Evolutionary conservation across 2,888 invertebrate species (phyloP).

Genomic region (Rosalia funebris): DNA sequence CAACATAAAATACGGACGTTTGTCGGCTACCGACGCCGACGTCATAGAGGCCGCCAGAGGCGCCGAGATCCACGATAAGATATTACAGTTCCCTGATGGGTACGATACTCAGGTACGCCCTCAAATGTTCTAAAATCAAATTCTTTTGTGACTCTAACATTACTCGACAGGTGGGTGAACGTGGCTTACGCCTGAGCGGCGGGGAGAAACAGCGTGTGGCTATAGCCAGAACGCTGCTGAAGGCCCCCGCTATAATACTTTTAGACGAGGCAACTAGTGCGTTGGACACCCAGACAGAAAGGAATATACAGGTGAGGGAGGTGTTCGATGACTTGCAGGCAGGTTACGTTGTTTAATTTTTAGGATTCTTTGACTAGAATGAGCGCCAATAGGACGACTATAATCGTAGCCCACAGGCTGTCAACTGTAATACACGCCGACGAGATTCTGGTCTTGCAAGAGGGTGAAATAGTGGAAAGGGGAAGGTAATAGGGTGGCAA

Average conservation of each 20-base stretch:
- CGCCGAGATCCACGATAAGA: slow-evolving; percentile 94
- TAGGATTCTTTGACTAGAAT: slow-evolving; percentile 79
- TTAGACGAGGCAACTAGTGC: slow-evolving; percentile 97
- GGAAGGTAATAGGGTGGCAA: slow-evolving; percentile 72
- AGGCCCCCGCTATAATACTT: slow-evolving; percentile 88
- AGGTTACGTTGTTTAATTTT: slow-evolving; percentile 26
- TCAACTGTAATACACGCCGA: slow-evolving; percentile 96
- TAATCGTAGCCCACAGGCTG: slow-evolving; percentile 93
- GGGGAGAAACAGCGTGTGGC: slow-evolving; percentile 98
- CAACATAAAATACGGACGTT: slow-evolving; percentile 92
- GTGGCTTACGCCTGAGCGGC: slow-evolving; percentile 93
- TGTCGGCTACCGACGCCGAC: slow-evolving; percentile 81
- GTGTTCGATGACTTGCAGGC: not conserved
- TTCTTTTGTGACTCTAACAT: too few species aligned
- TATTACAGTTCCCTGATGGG: slow-evolving; percentile 88
- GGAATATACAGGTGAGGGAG: slow-evolving; percentile 78
- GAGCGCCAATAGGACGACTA: slow-evolving; percentile 87
- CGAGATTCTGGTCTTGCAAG: slow-evolving; percentile 91
- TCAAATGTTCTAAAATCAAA: not conserved
- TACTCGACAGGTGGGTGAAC: slow-evolving; percentile 96
- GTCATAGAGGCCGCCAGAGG: slow-evolving; percentile 88
- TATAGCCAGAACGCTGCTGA: slow-evolving; percentile 93
- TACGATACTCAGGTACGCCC: slow-evolving; percentile 79
- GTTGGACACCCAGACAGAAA: slow-evolving; percentile 93
- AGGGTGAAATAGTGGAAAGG: slow-evolving; percentile 91